These are phyloP conservation scores for Uria aalge DNA, from an alignment of 2,113 vertebrate genomes.

Conservation along the genomic window DNA sequence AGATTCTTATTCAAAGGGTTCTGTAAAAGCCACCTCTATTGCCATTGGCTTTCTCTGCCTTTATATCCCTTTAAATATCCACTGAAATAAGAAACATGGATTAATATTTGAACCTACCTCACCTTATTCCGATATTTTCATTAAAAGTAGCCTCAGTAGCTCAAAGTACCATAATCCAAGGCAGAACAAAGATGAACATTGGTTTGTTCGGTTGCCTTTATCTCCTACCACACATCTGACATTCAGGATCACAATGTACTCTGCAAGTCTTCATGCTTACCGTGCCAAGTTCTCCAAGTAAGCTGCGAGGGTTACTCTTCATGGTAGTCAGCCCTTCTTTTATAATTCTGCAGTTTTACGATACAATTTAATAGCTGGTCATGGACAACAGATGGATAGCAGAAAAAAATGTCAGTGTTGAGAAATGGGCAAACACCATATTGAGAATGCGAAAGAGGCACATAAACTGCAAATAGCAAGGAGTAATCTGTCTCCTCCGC, in stretches of 20 bases:
- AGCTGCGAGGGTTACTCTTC: background rate
- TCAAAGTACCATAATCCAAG: background rate
- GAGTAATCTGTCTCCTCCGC: background rate
- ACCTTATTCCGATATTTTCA: background rate
- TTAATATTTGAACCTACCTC: background rate
- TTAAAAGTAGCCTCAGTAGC: background rate
- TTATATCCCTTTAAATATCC: background rate
- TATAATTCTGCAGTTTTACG: background rate
- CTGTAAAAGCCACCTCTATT: background rate
- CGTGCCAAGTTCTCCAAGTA: background rate
- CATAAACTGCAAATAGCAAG: background rate
- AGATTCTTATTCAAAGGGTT: background rate
- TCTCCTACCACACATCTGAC: background rate
- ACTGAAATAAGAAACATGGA: background rate
- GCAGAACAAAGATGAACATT: background rate
- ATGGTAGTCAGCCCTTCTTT: background rate
- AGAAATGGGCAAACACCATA: background rate
- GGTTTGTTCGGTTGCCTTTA: background rate
- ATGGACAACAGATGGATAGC: background rate
- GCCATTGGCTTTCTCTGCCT: background rate
- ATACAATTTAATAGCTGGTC: background rate
- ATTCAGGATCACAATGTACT: background rate
- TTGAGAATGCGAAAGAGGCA: background rate
- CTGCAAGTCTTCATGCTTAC: background rate
- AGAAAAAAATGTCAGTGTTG: background rate